These are phyloP conservation scores for Xylocampa areola DNA, from an alignment of 2,888 invertebrate genomes.

Conservation along the genomic window DNA sequence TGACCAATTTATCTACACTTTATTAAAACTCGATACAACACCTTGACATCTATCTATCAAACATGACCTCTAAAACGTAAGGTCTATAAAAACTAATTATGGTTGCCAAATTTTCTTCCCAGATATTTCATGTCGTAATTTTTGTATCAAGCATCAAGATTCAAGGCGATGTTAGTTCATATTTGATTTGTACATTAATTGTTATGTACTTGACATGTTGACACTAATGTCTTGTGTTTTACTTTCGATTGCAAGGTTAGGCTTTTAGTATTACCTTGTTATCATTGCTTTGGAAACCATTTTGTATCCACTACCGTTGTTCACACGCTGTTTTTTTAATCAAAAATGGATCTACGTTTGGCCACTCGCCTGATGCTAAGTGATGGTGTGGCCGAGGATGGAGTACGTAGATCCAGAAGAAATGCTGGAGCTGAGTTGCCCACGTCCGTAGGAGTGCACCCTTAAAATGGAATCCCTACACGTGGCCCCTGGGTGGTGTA, in stretches of 20 bases:
- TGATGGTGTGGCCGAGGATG: too few species aligned
- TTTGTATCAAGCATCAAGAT: too few species aligned
- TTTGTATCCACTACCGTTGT: too few species aligned
- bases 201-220: constrained; percentile 54
- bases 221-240: constrained; percentile 28
- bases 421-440: too few species aligned
- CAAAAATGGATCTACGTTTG: too few species aligned
- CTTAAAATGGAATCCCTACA: too few species aligned
- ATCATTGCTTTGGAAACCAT: background rate
- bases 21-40: constrained; percentile 5
- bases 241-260: constrained; percentile 43
- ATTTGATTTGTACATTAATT: constrained; percentile 23
- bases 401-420: too few species aligned
- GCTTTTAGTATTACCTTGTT: constrained; percentile 17
- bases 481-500: too few species aligned
- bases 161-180: constrained; percentile 58
- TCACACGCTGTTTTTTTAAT: too few species aligned
- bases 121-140: constrained; percentile 39
- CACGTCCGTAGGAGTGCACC: too few species aligned
- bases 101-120: constrained; percentile 46
- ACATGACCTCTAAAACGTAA: constrained; percentile 27
- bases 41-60: constrained; percentile 36
- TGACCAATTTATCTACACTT: constrained; percentile 37
- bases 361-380: too few species aligned
- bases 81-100: constrained; percentile 14